Percentiles rank a stretch among this genome's conserved stretches.
Evolutionary conservation across 2,797 vertebrate genomes (phyloP).

Genomic region (Poeciliopsis infans): DNA sequence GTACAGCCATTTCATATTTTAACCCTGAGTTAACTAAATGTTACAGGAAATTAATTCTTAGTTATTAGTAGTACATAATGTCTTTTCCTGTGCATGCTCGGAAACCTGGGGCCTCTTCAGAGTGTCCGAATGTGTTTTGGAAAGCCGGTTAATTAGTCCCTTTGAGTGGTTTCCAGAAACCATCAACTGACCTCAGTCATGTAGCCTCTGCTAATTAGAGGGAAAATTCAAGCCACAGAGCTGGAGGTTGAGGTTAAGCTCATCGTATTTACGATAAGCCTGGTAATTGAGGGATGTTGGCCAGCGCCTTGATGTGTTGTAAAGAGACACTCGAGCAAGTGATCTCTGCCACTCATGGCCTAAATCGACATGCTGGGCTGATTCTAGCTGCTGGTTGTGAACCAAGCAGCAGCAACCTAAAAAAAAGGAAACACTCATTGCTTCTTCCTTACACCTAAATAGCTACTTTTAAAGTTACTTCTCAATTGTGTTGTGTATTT

Average conservation of each 20-base stretch:
- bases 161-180: slow-evolving; percentile 63
- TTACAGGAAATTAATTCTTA: slow-evolving; percentile 51
- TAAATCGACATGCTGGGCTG: slow-evolving; percentile 24
- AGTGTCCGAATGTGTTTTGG: slow-evolving; percentile 50
- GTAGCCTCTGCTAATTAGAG: slow-evolving; percentile 68
- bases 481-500: neutral
- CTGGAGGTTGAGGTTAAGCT: slow-evolving; percentile 70
- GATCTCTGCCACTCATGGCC: slow-evolving; percentile 51
- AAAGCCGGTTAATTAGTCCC: slow-evolving; percentile 66
- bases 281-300: slow-evolving; percentile 57
- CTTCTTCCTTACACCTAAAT: neutral
- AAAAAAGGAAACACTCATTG: neutral
- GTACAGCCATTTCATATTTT: slow-evolving; percentile 7
- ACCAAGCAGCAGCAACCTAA: neutral
- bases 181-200: slow-evolving; percentile 61
- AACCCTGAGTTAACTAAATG: slow-evolving; percentile 14
- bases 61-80: slow-evolving; percentile 21
- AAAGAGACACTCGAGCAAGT: slow-evolving; percentile 45
- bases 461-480: neutral
- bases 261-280: slow-evolving; percentile 64
- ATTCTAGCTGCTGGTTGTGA: slow-evolving; percentile 12
- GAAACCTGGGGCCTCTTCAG: slow-evolving; percentile 4
- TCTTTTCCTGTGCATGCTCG: slow-evolving; percentile 41
- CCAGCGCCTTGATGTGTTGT: slow-evolving; percentile 47
- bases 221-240: slow-evolving; percentile 53